Evolutionary conservation across 2,113 vertebrate genomes (phyloP).

Genomic region (Rhegmatorhina hoffmannsi): DNA sequence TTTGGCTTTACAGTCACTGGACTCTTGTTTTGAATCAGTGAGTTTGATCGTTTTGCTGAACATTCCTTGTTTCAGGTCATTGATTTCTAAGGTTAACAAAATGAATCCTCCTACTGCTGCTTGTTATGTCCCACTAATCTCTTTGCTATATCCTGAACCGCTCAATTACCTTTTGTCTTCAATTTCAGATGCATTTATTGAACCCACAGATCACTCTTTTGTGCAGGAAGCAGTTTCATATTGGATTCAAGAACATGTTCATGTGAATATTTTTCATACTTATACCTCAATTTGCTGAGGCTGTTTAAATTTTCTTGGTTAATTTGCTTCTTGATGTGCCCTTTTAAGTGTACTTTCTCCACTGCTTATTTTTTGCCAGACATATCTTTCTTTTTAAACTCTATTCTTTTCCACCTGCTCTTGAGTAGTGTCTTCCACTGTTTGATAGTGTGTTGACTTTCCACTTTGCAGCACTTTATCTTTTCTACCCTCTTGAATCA

Average conservation of each 20-base stretch:
- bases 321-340: conserved; percentile 49
- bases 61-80: conserved; percentile 66
- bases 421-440: background rate
- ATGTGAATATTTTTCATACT: conserved; percentile 8
- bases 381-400: background rate
- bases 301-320: conserved; percentile 45
- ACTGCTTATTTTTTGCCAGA: background rate
- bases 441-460: background rate
- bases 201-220: background rate
- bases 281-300: conserved; percentile 33
- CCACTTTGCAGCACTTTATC: background rate
- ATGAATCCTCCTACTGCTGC: conserved; percentile 37
- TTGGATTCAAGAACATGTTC: background rate
- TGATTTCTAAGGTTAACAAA: conserved; percentile 57
- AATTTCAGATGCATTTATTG: conserved; percentile 33
- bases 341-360: background rate
- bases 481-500: background rate
- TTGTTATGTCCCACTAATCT: conserved; percentile 1
- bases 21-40: conserved; percentile 38
- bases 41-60: conserved; percentile 39
- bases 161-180: conserved; percentile 61
- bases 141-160: background rate
- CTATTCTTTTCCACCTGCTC: background rate
- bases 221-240: conserved; percentile 32
- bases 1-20: background rate